Evolutionary conservation across 2,888 invertebrate genomes (phyloP), one percentile per base, ranked within the genome.

Genomic region (Sicus ferrugineus): DNA sequence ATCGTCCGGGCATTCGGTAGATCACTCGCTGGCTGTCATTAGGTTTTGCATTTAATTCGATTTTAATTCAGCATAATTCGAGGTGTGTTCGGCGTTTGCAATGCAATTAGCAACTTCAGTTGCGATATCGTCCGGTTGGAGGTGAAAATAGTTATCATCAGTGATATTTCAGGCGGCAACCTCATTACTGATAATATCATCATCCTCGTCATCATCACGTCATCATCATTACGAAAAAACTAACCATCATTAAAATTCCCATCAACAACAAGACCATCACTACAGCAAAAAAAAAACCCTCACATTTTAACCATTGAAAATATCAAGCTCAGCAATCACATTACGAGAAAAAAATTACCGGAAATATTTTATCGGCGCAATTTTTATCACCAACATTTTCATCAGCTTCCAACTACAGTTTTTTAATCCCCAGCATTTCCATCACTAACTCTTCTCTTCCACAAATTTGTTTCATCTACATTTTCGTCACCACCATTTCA

Each of bases 61-160:
- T 64, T 64, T 63, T 30, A 30, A 63, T 63, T 48, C 26, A 28
- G 19, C 19, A 46, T 48, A n/a, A 28, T 28, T 48, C 28, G 48
- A 63, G 48, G 63, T 61, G 61, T 61, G 61, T 61, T 42, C 34
- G 61, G 19, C n/a, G 26, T 26, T 28, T n/a, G 38, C 34, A 56
- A 7, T 21, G 63, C 63, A 30, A 34, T 34, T 21, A 42, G 19
- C 54, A 54, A n/a, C n/a, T n/a, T 52, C 65, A 65, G 52, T 30
- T 42, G 2, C 42, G n/a, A 4, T n/a, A 4, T 42, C 42, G 4
- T 4, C 42, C 34, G 14, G 7, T 9, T n/a, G n/a, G n/a, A n/a
- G n/a, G n/a, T n/a, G n/a, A n/a, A n/a, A n/a, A n/a, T n/a, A n/a
- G n/a, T n/a, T n/a, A n/a, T n/a, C 34, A 34, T 34, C 34, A 14